Evolutionary conservation across 2,797 vertebrate genomes (phyloP).

Genomic region (Enteromius paludinosus): DNA sequence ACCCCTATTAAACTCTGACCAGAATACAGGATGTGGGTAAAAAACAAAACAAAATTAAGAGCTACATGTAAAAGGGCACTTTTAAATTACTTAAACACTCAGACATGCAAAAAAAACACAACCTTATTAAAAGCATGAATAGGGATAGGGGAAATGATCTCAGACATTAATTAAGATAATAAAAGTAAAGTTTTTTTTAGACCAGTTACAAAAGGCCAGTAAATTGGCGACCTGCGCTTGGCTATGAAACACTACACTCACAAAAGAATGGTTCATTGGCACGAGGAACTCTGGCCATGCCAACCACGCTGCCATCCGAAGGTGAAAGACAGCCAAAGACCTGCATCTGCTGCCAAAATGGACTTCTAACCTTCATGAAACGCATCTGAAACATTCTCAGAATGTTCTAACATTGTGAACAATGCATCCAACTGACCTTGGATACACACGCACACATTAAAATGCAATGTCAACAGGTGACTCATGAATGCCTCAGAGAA

Average conservation of each 20-base stretch:
- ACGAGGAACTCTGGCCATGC: constrained; percentile 47
- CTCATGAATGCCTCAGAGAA: constrained; percentile 11
- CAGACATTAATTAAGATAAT: background rate
- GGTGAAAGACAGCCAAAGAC: constrained; percentile 31
- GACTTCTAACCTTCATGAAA: background rate
- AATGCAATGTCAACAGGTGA: constrained; percentile 6
- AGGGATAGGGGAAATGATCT: background rate
- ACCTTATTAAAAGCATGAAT: constrained; percentile 14
- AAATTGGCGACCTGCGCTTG: constrained; percentile 43
- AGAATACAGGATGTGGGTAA: constrained; percentile 36
- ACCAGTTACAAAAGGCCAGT: constrained; percentile 26
- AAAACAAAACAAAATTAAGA: constrained; percentile 38
- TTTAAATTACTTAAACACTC: constrained; percentile 18
- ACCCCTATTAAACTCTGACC: constrained; percentile 23
- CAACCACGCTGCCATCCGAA: constrained; percentile 38
- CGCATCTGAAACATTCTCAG: constrained; percentile 41
- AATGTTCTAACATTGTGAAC: constrained; percentile 26
- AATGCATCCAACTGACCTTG: constrained; percentile 19
- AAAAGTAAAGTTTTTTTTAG: constrained; percentile 29
- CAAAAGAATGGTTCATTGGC: constrained; percentile 50
- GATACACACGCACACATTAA: constrained; percentile 14
- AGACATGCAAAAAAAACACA: constrained; percentile 26
- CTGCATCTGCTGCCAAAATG: constrained; percentile 31
- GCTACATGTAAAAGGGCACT: constrained; percentile 37
- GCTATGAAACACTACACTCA: constrained; percentile 37